Base-by-base conservation (phyloP, 2,888 invertebrate species). In the Heterodera filipjevi region DNA sequence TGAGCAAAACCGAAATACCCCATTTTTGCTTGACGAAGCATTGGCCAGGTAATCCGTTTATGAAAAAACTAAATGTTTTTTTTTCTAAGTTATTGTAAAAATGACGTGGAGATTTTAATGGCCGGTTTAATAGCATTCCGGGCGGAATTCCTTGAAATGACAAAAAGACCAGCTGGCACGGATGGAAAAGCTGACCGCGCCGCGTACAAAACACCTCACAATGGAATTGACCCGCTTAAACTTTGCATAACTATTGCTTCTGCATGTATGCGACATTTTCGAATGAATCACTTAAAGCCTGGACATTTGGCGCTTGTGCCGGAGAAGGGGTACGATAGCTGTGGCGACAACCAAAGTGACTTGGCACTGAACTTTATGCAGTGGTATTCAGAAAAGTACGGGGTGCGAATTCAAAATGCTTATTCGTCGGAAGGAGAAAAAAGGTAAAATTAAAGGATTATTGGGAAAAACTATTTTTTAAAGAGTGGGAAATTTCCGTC, bases 251-350 rank as follows among this genome's bases (percentile, higher is more conserved):
- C 72, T 2, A 72, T 72, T 2, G 72, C 72, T 1, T 22, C 19
- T 1, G 77, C 77, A 6, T 77, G 77, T 10, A 77, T 77, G 72
- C 14, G 33, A 5, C 53, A 49, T 19, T 77, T 77, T 30, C 39
- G 77, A 30, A 22, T 22, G 1, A 77, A 77, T 22, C 76, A 76
- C 68, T 44, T 77, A 2, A 46, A 30, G 10, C 35, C 53, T 3
- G 44, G 68, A 14, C 53, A 33, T 35, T 22, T 77, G n/a, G 72
- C 27, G 5, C 66, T 71, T 32, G 71, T 71, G 19, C 77, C 77
- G 0, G 76, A 77, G n/a, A 33, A 74, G 14, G 77, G 77, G 6
- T 77, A 71, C 44, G 72, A 71, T 12, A 77, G 70, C 22, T 53
- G 53, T 22, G 33, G 27, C 0, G 46, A 70, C 12, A 33, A 46